These are phyloP conservation scores for Hippocampus guttulatus DNA, from an alignment of 2,113 vertebrate species.

Conservation along the genomic window DNA sequence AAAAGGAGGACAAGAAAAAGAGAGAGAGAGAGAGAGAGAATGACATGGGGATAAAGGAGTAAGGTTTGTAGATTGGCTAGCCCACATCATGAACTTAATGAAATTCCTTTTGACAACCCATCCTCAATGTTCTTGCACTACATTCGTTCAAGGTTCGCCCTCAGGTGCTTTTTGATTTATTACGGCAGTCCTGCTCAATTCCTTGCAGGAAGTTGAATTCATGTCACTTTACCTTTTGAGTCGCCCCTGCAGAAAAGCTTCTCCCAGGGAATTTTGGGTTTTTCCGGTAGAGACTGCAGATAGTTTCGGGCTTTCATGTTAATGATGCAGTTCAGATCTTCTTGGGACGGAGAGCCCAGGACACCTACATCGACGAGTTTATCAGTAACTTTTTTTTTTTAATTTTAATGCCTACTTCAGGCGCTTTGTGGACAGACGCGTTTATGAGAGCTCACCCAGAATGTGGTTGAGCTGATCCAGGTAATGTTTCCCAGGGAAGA, in stretches of 20 bases:
- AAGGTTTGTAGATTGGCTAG: too few relatives aligned
- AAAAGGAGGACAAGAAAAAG: too few relatives aligned
- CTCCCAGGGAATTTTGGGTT: conserved; percentile 80
- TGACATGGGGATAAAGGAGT: neutral
- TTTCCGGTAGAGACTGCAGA: conserved; percentile 80
- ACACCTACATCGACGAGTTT: conserved; percentile 62
- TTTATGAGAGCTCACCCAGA: conserved; percentile 66
- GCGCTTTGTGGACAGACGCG: neutral
- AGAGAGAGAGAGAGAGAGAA: neutral
- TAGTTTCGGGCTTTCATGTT: conserved; percentile 88
- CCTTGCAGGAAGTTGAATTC: neutral
- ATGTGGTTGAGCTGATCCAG: conserved; percentile 90
- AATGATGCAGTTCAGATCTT: conserved; percentile 87
- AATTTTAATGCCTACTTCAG: neutral
- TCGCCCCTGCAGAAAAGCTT: conserved; percentile 79
- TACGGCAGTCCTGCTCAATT: neutral
- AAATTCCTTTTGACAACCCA: too few relatives aligned
- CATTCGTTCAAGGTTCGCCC: too few relatives aligned
- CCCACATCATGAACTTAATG: too few relatives aligned
- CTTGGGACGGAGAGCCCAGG: conserved; percentile 81
- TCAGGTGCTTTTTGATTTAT: neutral
- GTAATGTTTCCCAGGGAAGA: conserved; percentile 91
- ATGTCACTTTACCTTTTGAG: conserved; percentile 64
- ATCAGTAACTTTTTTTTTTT: neutral
- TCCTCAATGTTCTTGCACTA: too few relatives aligned